These are phyloP conservation scores for Halcyon leucocephala DNA, from an alignment of 2,797 vertebrate species.

Conservation along the genomic window DNA sequence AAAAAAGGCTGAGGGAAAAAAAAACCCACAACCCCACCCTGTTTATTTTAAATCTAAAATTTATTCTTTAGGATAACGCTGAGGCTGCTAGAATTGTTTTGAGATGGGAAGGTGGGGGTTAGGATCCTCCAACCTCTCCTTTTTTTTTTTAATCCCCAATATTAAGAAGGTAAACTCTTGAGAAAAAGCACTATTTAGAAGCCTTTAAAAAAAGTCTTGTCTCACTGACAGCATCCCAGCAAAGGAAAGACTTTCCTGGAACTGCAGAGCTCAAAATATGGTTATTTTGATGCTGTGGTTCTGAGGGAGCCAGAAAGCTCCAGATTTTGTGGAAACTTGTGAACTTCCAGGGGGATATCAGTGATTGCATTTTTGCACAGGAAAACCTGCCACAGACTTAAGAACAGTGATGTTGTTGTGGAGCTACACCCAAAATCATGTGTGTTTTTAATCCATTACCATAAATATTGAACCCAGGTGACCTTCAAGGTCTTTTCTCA, in stretches of 20 bases:
- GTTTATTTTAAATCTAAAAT: not conserved
- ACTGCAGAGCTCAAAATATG: fast-evolving
- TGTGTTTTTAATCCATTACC: not conserved
- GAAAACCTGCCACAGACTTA: not conserved
- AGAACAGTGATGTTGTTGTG: not conserved
- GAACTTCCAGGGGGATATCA: not conserved
- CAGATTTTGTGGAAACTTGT: not conserved
- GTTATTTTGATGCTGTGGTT: not conserved
- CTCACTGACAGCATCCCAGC: not conserved
- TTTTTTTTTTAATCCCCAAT: fast-evolving
- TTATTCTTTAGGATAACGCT: not conserved
- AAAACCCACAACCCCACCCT: no score
- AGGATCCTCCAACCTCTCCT: fast-evolving
- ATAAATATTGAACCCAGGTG: not conserved
- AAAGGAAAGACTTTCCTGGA: not conserved
- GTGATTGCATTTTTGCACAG: not conserved
- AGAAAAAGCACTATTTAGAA: fast-evolving
- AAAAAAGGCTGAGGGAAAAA: not conserved
- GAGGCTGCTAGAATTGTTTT: not conserved
- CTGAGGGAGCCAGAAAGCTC: not conserved
- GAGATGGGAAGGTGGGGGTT: no score
- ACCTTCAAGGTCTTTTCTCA: no score
- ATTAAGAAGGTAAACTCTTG: not conserved
- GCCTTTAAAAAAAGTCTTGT: not conserved
- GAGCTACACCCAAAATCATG: not conserved